Evolutionary conservation across 2,888 invertebrate species (phyloP), one percentile per base, ranked within the genome.

Genomic region (Synergus laeviventris): DNA sequence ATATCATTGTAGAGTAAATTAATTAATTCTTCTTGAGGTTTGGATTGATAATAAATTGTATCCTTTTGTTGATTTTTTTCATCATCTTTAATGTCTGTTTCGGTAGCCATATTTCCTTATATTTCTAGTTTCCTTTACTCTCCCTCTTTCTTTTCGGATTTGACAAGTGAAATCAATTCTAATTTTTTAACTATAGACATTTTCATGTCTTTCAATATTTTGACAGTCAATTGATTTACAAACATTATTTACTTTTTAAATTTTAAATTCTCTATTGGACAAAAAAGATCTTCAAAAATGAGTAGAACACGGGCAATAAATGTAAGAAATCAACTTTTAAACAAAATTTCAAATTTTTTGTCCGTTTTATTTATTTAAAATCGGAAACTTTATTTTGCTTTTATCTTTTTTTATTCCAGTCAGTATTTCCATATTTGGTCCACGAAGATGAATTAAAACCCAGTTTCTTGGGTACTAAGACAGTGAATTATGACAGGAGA

Each of bases 1-100:
- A 85, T 73, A 21, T 85, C 84, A 36, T 84, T 85, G 59, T 86
- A 87, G 12, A 87, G 45, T 9, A 81, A 74, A 75, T 78, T 82
- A 7, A 84, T 80, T 42, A 84, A 87, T 74, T 87, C 84, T 42
- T 87, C 78, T 61, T 81, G 80, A 1, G 78, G 36, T 11, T 38
- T 83, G 36, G 82, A 86, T 21, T 21, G 18, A 56, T 18, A 21
- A 56, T 3, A 9, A 56, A 56, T 56, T 56, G 18, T 56, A 56
- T 56, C 12, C 1, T 56, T 21, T 21, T 21, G 12, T 12, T 9
- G 56, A 59, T 54, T 54, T 18, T 54, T 18, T 18, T 18, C 49
- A 49, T 49, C 1, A 49, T n/a, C 49, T 1, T 49, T 49, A 1
- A 49, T 61, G 49, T 24, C 73, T 12, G 16, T 21, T 42, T 49